phyloP scores from a whole-genome alignment of 2,888 invertebrate genomes.

The Torymus auratus region DNA sequence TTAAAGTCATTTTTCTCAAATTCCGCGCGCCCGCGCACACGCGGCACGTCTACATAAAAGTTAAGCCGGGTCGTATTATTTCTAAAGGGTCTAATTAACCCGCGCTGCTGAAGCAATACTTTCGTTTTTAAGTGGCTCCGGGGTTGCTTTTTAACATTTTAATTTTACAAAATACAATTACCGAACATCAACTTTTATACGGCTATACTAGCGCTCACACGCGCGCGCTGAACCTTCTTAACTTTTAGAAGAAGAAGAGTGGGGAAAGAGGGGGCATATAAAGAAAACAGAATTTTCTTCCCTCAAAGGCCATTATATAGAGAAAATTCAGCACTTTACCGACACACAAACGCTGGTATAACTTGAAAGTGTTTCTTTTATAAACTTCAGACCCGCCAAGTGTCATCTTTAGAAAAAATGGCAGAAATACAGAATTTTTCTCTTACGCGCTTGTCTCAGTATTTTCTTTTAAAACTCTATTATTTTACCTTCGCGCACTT shows the following conservation, averaged over 20 bases:
- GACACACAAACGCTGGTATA: slow-evolving; percentile 27
- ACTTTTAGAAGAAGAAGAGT: background rate
- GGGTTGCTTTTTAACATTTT: background rate
- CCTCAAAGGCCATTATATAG: background rate
- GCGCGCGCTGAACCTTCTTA: slow-evolving; percentile 10
- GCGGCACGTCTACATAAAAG: too few species aligned
- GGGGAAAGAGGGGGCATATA: background rate
- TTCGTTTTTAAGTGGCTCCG: too few species aligned
- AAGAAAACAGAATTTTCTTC: slow-evolving; percentile 31
- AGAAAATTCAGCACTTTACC: slow-evolving; percentile 39
- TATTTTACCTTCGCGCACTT: slow-evolving; percentile 16
- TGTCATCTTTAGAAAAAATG: slow-evolving; percentile 38
- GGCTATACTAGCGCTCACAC: background rate
- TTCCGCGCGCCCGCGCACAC: too few species aligned
- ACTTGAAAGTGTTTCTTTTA: slow-evolving; percentile 52
- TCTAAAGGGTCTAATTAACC: too few species aligned
- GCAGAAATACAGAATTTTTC: slow-evolving; percentile 24
- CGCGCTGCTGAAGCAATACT: too few species aligned
- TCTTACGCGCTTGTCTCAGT: slow-evolving; percentile 3
- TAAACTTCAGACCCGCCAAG: slow-evolving; percentile 39
- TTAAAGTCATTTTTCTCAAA: too few species aligned
- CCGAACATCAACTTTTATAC: slow-evolving; percentile 6
- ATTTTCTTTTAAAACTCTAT: slow-evolving; percentile 47
- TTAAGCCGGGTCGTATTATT: too few species aligned
- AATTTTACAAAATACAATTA: background rate